These are phyloP conservation scores for Trididemnum clinides DNA, from an alignment of 23 tunicate species.

Conservation along the genomic window DNA sequence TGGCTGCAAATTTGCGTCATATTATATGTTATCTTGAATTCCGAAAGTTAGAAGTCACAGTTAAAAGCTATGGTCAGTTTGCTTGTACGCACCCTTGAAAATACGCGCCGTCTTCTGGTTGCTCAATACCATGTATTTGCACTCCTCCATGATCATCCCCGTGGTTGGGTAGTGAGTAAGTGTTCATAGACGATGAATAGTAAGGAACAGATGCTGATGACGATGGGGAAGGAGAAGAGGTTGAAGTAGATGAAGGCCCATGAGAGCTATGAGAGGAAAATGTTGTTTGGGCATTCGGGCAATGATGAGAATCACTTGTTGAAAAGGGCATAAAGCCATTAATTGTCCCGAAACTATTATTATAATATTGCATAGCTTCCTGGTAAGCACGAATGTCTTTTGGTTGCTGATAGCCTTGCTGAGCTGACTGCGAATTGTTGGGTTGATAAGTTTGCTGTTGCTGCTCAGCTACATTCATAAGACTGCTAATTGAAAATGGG, in stretches of 20 bases:
- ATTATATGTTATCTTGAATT: not conserved
- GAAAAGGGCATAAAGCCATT: conserved; percentile 44
- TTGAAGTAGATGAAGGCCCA: conserved; percentile 45
- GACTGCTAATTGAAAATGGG: conserved; percentile 86
- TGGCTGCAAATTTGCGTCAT: not conserved
- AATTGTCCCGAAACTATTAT: conserved; percentile 36
- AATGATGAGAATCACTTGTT: conserved; percentile 26
- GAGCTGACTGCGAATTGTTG: conserved; percentile 7
- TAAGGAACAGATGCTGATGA: conserved; percentile 48
- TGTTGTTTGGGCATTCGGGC: conserved; percentile 29
- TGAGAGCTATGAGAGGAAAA: conserved; percentile 48
- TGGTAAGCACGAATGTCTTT: conserved; percentile 91
- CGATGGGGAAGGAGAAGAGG: conserved; percentile 61
- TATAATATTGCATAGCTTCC: conserved; percentile 87
- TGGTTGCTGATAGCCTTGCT: conserved; percentile 44
- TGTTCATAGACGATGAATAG: conserved; percentile 14
- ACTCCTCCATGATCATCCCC: conserved; percentile 35
- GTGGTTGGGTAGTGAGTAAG: conserved; percentile 45
- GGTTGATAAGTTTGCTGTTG: conserved; percentile 33
- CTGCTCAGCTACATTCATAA: conserved; percentile 82
- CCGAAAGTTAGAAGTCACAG: not conserved
- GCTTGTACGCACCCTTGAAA: conserved; percentile 97
- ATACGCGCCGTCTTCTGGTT: conserved; percentile 48
- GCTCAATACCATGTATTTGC: conserved; percentile 53
- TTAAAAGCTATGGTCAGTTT: conserved; percentile 39